Base-by-base conservation (phyloP, 2,113 vertebrate genomes). In the Anser brachyrhynchus region DNA sequence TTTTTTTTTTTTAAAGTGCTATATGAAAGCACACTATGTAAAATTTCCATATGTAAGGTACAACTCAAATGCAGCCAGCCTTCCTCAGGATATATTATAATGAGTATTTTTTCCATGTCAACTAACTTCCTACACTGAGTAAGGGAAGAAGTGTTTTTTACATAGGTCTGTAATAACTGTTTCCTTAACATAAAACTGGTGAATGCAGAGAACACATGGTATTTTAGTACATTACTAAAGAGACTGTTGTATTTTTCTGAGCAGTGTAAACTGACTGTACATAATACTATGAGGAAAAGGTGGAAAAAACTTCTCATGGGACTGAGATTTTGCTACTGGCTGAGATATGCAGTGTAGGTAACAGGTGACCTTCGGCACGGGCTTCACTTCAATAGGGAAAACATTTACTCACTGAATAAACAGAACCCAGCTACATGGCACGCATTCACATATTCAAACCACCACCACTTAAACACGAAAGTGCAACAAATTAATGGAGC, bases 401-500 rank as follows among this genome's bases (percentile, higher is more conserved):
- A 94, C 73, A 96, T 87, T 92, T 87, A 93, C 86, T 76, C 74
- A 87, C 61, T 85, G 87, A 94, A 89, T 92, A 94, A 97, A 96
- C 89, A 95, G 76, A 96, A 39, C 31, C 81, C 35, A 64, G n/a
- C 35, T 66, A 7, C n/a, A 88, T 89, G 77, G 82, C 82, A 76
- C 6, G 17, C 41, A 81, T 84, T 89, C 86, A 78, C 5, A 54
- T 52, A 87, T 28, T 89, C 77, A 87, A 84, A 41, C 67, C 8
- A 82, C 41, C 52, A 78, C 43, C 31, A 64, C 35, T 23, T n/a
- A 39, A 49, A 58, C n/a, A 87, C 29, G 33, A 5, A 85, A 62
- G 25, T 10, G 31, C 10, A 87, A 84, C 52, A 87, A 91, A 87
- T 0, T 23, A 43, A 67, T 90, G 62, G 58, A 89, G 74, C 25